phyloP scores from a whole-genome alignment of 1,140 invertebrate genomes.

The Arion vulgaris region DNA sequence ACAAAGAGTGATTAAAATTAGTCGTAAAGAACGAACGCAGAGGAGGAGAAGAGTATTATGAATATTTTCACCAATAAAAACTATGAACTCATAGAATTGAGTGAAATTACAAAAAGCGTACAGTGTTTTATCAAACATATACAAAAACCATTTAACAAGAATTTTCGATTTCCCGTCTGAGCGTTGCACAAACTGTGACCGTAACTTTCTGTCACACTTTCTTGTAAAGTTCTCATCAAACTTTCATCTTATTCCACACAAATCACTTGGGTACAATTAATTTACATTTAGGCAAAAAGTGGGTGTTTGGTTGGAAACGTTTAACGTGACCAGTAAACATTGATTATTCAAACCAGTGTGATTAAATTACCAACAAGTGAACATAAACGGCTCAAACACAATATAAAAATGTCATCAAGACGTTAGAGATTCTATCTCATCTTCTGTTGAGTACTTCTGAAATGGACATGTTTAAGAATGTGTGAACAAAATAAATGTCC shows the following conservation, averaged over 20 bases:
- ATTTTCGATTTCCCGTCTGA: no score
- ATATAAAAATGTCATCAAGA: background rate
- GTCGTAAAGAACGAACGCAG: no score
- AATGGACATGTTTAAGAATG: background rate
- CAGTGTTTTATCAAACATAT: no score
- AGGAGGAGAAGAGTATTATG: no score
- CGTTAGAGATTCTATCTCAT: background rate
- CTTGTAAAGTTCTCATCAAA: background rate
- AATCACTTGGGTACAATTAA: background rate
- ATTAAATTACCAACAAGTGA: background rate
- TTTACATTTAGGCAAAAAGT: background rate
- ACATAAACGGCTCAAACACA: background rate
- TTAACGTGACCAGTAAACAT: background rate
- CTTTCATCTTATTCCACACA: background rate
- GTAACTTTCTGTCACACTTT: background rate
- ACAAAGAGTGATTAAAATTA: no score
- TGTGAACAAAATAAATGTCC: background rate
- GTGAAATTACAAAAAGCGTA: no score
- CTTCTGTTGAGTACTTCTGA: background rate
- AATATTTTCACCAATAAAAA: no score
- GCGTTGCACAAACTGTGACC: no score
- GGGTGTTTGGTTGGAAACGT: background rate
- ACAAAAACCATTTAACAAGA: no score
- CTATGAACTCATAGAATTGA: no score
- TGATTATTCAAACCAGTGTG: background rate